Percentiles rank a stretch among this genome's conserved stretches.
Evolutionary conservation across 2,888 invertebrate species (phyloP).

Genomic region (Agrochola lota): DNA sequence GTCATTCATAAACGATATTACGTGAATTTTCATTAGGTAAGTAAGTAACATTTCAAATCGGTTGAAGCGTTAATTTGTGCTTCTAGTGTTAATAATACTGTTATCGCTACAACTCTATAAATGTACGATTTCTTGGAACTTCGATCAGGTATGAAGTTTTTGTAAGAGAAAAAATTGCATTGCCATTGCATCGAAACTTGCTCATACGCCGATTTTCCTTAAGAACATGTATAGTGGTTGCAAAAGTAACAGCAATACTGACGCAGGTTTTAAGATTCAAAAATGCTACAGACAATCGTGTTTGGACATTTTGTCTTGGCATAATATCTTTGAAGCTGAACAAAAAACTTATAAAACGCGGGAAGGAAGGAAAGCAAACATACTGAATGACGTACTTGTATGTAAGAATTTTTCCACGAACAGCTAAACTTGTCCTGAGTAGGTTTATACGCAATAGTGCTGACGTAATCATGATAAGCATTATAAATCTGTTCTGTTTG

Average conservation of each 20-base stretch:
- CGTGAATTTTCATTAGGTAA: not conserved
- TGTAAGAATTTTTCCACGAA: slow-evolving; percentile 4
- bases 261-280: slow-evolving; percentile 1
- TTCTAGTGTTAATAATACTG: slow-evolving; percentile 28
- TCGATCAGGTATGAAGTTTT: not conserved
- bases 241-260: not conserved
- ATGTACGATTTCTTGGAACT: not conserved
- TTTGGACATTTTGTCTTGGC: slow-evolving; percentile 3
- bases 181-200: not conserved
- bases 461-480: slow-evolving; percentile 10
- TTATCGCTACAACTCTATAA: not conserved
- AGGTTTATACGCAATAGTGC: slow-evolving; percentile 3
- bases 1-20: not conserved
- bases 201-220: not conserved
- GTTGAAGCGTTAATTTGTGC: slow-evolving; percentile 13
- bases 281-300: not conserved
- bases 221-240: not conserved
- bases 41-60: slow-evolving; percentile 3
- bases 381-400: slow-evolving; percentile 34
- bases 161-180: not conserved
- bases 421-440: not conserved
- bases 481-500: not conserved
- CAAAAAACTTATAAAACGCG: not conserved
- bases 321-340: slow-evolving; percentile 6
- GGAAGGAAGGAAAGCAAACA: slow-evolving; percentile 43